phyloP scores from a whole-genome alignment of 2,888 invertebrate genomes.

The Cerastis rubricosa region DNA sequence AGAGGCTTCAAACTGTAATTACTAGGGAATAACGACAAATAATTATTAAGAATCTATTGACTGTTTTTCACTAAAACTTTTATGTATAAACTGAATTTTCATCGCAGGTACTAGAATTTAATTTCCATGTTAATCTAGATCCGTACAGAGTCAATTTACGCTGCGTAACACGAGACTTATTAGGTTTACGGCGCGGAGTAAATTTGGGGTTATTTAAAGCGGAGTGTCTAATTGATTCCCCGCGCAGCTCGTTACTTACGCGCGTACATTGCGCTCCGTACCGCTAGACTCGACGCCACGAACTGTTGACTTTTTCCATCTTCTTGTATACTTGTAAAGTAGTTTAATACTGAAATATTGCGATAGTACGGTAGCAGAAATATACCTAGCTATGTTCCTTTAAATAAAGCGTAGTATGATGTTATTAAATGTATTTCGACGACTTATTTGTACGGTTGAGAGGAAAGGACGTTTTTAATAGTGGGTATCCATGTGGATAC shows the following conservation, averaged over 20 bases:
- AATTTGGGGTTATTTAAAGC: conserved; percentile 61
- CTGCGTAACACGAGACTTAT: conserved; percentile 62
- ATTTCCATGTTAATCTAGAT: conserved; percentile 64
- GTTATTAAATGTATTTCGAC: conserved; percentile 80
- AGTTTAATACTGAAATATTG: conserved; percentile 78
- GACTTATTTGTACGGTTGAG: conserved; percentile 77
- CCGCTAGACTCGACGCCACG: conserved; percentile 59
- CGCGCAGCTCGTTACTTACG: conserved; percentile 47
- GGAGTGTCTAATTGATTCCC: conserved; percentile 58
- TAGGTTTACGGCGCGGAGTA: conserved; percentile 55
- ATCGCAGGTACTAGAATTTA: conserved; percentile 63
- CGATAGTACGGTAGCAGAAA: conserved; percentile 83
- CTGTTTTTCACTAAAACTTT: conserved; percentile 81
- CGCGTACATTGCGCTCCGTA: conserved; percentile 67
- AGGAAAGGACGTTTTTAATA: conserved; percentile 57
- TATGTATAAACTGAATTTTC: conserved; percentile 67
- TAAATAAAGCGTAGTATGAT: conserved; percentile 79
- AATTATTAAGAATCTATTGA: conserved; percentile 84
- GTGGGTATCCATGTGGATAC: conserved; percentile 44
- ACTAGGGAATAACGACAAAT: conserved; percentile 85
- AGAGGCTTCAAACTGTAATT: conserved; percentile 75
- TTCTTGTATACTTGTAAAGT: conserved; percentile 87
- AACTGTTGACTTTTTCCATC: conserved; percentile 80
- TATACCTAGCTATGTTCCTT: conserved; percentile 87
- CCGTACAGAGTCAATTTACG: conserved; percentile 62